Base-by-base conservation (phyloP, 1,140 invertebrate genomes). In the Brachionus paranguensis region DNA sequence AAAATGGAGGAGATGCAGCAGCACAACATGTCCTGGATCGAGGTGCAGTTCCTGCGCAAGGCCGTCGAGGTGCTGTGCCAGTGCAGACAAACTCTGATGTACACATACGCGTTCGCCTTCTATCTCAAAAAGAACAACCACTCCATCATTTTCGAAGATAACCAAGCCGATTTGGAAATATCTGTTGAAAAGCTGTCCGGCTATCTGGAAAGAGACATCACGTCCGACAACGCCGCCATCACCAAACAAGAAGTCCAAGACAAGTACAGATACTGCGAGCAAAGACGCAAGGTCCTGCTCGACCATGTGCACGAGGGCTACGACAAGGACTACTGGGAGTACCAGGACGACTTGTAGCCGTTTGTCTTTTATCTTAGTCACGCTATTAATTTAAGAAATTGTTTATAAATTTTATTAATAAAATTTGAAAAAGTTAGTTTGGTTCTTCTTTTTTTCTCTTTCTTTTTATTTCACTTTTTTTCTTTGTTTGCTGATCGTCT, bases 1-100 rank as follows among this genome's bases (percentile, higher is more conserved):
- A 99, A 99, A 91, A 99, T 99, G 96, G 96, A 98, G 89, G 96
- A 98, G 90, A 98, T 99, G 96, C 96, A 98, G 88, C 96, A 98
- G 87, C 96, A 98, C 88, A 97, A 97, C 88, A 98, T 99, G 96
- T 97, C 96, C 68, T 99, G 97, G 97, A 99, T 99, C 87, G 97
- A 99, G 92, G 95, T 96, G 86, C 96, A 98, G 92, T 98, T 97
- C 90, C 91, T 98, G 85, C 96, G 96, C 89, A 96, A 96, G 90
- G 96, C 96, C 78, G 96, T 99, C 72, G 96, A 99, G 90, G 96
- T 99, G 88, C 91, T 99, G 33, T 98, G 96, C 90, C 94, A 95
- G 88, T 99, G 97, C 90, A 92, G 97, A 84, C 96, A 98, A 90
- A 99, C 96, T 24, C 91, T 99, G 10, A 99, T 99, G 96, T 99